Evolutionary conservation across 92 coral and sea anemone genomes (phyloP).

Genomic region (Porites cylindrica): DNA sequence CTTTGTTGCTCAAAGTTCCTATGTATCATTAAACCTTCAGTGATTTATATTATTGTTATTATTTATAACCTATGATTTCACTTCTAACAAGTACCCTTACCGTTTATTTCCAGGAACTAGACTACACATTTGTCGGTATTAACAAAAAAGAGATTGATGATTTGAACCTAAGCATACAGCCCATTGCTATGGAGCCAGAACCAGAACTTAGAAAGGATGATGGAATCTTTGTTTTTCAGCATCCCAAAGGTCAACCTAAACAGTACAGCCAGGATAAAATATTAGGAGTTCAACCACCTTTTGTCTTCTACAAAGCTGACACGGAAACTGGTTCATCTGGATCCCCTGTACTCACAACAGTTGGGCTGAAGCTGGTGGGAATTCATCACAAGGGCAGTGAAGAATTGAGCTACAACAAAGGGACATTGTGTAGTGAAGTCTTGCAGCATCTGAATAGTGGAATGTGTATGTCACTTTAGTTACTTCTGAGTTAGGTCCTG

Average conservation of each 20-base stretch:
- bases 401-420: constrained; percentile 83
- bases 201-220: constrained; percentile 72
- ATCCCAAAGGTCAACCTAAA: constrained; percentile 91
- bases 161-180: constrained; percentile 60
- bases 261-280: constrained; percentile 85
- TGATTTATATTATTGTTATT: no score
- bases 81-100: neutral
- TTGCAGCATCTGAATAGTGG: constrained; percentile 84
- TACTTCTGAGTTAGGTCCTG: neutral
- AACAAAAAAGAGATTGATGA: constrained; percentile 67
- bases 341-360: constrained; percentile 84
- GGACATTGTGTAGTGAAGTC: constrained; percentile 90
- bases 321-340: constrained; percentile 97
- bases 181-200: constrained; percentile 74
- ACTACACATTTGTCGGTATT: constrained; percentile 90
- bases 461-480: constrained; percentile 58
- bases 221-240: constrained; percentile 84
- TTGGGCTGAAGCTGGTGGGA: constrained; percentile 73
- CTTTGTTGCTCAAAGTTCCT: no score
- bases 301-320: constrained; percentile 88
- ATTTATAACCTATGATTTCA: neutral
- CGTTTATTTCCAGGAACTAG: constrained; percentile 72
- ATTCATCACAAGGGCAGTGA: constrained; percentile 91
- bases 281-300: constrained; percentile 68
- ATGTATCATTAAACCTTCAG: no score